Evolutionary conservation across 2,797 vertebrate species (phyloP), one percentile per base, ranked within the genome.

Genomic region (Urophycis tenuis): DNA sequence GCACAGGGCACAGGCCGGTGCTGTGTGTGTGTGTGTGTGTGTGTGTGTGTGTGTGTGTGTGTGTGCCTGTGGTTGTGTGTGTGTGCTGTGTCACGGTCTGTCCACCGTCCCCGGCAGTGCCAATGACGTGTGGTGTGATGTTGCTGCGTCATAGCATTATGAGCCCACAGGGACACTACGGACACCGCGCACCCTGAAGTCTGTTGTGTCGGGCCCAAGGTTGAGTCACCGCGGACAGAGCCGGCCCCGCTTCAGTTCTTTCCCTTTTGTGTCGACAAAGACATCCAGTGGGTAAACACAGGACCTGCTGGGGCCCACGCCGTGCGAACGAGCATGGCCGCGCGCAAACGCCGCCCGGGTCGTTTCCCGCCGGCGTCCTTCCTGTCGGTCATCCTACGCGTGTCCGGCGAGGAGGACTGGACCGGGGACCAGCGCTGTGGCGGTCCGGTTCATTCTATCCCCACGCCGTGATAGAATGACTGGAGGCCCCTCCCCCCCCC

Each of bases 61-160:
- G n/a, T n/a, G n/a, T n/a, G n/a, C n/a, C n/a, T n/a, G n/a, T n/a
- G n/a, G n/a, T n/a, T 49, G 53, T 31, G 53, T 45, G 32, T 3
- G 29, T 64, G 74, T 64, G 60, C n/a, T 64, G 60, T 9, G 69
- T 71, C 69, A 32, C 69, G 32, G 30, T 33, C 69, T 31, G 30
- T 71, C 32, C 69, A 22, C 30, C 5, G 69, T 33, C 69, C 69
- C 29, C 31, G 30, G 69, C 14, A 71, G 31, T 71, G 69, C 17
- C 32, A 69, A 25, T 77, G 75, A 77, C 75, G 32, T 25, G 17
- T 45, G 30, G 69, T 53, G 69, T 72, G 70, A 77, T 31, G 49
- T 53, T 79, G 86, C 87, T 85, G 85, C 89, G 81, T 91, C 89
- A 87, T 78, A 67, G 79, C 45, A 81, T 87, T 86, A 83, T 79